Evolutionary conservation across 2,113 vertebrate species (phyloP), one percentile per base, ranked within the genome.

Genomic region (Leucopsar rothschildi): DNA sequence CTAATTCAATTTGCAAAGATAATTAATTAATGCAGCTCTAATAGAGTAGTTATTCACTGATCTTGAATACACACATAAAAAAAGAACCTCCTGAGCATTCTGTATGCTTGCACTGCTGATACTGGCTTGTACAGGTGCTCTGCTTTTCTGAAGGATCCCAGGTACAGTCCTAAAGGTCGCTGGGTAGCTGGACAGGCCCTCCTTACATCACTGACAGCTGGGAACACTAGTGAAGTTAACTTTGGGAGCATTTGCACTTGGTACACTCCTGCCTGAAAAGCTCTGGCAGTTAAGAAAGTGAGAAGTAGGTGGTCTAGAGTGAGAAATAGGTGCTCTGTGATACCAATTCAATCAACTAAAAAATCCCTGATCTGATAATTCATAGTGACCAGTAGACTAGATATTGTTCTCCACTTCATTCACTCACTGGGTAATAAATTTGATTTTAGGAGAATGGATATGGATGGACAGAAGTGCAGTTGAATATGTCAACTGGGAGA

Each of bases 401-500:
- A 73, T 81, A 56, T 17, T 12, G 52, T 77, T 65, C 23, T 14
- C 12, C 31, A 44, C 16, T 71, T 83, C 24, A 45, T 50, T 80
- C 49, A 39, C 42, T 87, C 39, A 72, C 18, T 20, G 35, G 33
- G 19, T 72, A 68, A 55, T 55, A 55, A 0, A 61, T 92, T 49
- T 91, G 40, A 64, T 82, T 96, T 90, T 81, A 97, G 97, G 95
- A 55, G 95, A 97, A 40, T 99, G 99, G 99, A 95, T 98, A 87
- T 99, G 99, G 99, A 82, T 98, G 31, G 98, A 99, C 94, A 98
- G 97, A 86, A 98, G 61, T 6, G 97, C 96, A 1, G 70, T 99
- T 44, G 98, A 99, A 78, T 99, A 98, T 93, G 98, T 98, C 79
- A 99, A 99, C 95, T 99, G 99, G 99, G 98, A 98, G 39, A 14